Evolutionary conservation across 2,113 vertebrate species (phyloP), one percentile per base, ranked within the genome.

Genomic region (Anser brachyrhynchus): DNA sequence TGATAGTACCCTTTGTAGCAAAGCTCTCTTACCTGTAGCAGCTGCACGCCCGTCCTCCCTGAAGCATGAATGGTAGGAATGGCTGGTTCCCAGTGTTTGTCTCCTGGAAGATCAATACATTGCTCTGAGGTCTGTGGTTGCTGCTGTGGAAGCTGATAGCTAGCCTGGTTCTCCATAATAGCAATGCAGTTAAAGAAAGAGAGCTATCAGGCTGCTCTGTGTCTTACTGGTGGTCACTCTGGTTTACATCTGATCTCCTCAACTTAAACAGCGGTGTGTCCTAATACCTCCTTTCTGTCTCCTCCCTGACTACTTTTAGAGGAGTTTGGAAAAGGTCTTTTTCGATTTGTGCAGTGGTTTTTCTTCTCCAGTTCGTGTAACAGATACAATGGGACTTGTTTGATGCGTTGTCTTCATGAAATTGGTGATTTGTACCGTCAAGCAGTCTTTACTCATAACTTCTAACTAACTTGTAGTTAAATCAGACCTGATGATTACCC

Each of bases 61-160:
- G 67, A 84, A 85, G 74, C 49, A 20, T 54, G 41, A 65, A 43
- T 7, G 5, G 52, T 55, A 61, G n/a, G 67, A 92, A 83, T 46
- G 86, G 37, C 43, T 69, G 51, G 26, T 75, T 88, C 46, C 65
- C 65, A 73, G 9, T n/a, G 6, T 87, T 92, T 84, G 58, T 71
- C 57, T 95, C 49, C n/a, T 82, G 26, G 23, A 57, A 95, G 80
- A 83, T 93, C 72, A 79, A 8, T 79, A 70, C 43, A 70, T 94
- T 95, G 79, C 70, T 73, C 19, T 71, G 52, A 86, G 31, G 57
- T 76, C 75, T 82, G 0, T 82, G 35, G 66, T 83, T 91, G 62
- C 80, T 77, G 11, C 57, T 58, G 22, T 44, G 65, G 76, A 81
- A 89, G 74, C 76, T 54, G 85, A 72, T 82, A 51, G 70, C 35